phyloP scores from a whole-genome alignment of 1,140 invertebrate species.

The Hydropsyche tenuis region DNA sequence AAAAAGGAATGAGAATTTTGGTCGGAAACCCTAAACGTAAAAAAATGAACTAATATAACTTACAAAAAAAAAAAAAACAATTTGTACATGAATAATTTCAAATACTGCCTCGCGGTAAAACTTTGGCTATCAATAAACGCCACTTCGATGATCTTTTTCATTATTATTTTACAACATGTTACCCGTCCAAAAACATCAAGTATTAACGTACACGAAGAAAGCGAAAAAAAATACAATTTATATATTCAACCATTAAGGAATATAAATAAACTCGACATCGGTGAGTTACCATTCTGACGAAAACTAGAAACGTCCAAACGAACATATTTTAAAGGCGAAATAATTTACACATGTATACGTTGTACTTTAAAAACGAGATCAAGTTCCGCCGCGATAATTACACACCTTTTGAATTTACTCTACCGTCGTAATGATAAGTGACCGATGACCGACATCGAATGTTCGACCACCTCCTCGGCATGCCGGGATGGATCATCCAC shows the following conservation, averaged over 20 bases:
- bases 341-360: background rate
- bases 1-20: background rate
- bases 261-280: conserved; percentile 2
- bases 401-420: no score
- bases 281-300: conserved; percentile 7
- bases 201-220: conserved; percentile 21
- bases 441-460: conserved; percentile 19
- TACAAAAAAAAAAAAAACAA: conserved; percentile 25
- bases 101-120: conserved; percentile 22
- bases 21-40: background rate
- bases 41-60: background rate
- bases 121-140: conserved; percentile 15
- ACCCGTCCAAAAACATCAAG: conserved; percentile 34
- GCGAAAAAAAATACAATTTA: conserved; percentile 16
- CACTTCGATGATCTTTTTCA: background rate
- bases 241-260: conserved; percentile 11
- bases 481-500: conserved; percentile 13
- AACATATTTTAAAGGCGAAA: background rate
- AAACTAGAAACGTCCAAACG: background rate
- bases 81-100: conserved; percentile 29
- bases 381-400: background rate
- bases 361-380: conserved; percentile 14
- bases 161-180: conserved; percentile 8
- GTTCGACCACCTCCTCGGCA: conserved; percentile 10
- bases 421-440: conserved; percentile 21